Conservation (phyloP, 2,797 vertebrate species). For the Oreonectes daqikongensis region DNA sequence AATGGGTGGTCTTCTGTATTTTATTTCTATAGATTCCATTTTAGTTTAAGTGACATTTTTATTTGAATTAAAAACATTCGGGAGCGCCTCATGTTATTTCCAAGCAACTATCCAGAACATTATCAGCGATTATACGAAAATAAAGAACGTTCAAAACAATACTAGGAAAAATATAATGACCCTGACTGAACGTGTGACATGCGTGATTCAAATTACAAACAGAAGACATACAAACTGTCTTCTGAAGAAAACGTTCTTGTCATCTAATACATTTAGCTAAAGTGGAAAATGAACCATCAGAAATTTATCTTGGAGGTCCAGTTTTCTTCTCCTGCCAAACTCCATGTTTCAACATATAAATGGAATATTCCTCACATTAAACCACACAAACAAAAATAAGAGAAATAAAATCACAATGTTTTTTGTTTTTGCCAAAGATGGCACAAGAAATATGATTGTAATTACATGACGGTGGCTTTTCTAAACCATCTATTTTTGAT, state of each 20-base stretch:
- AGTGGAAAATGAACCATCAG: neutral
- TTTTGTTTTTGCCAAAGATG: neutral
- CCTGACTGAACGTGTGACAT: neutral
- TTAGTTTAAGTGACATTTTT: neutral
- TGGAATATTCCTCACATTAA: conserved; percentile 3
- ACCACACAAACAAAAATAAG: neutral
- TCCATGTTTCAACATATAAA: neutral
- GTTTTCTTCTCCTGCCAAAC: neutral
- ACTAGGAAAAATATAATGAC: neutral
- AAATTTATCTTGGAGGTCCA: neutral
- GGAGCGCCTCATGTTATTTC: neutral
- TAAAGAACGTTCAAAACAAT: neutral
- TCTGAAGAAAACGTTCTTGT: neutral
- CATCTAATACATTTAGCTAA: neutral
- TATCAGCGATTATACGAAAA: neutral
- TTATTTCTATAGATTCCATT: neutral
- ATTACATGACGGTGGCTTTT: neutral
- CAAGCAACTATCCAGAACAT: neutral
- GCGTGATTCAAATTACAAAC: neutral
- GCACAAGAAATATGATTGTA: neutral
- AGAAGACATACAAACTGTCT: neutral
- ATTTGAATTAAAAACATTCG: neutral
- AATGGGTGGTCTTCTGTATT: conserved; percentile 41
- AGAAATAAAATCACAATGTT: neutral
- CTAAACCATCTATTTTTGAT: neutral